phyloP scores from a whole-genome alignment of 2,113 vertebrate genomes.

The Aptenodytes patagonicus region DNA sequence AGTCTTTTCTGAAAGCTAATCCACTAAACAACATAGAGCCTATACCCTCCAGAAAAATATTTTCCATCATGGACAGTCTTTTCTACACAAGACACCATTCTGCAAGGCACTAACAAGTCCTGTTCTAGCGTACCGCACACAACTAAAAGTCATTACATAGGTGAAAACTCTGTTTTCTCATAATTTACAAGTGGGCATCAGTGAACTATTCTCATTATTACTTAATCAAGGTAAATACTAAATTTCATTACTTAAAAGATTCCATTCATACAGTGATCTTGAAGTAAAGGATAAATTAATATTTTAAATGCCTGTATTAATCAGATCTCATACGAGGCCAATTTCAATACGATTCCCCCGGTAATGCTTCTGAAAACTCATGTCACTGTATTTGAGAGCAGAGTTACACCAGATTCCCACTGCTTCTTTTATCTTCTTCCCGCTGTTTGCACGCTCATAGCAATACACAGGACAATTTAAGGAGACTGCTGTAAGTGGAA shows the following conservation, averaged over 20 bases:
- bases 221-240: not conserved
- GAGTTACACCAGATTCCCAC: not conserved
- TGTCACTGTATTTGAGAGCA: not conserved
- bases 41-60: not conserved
- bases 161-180: not conserved
- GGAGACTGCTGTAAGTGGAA: not conserved
- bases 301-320: not conserved
- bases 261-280: not conserved
- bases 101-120: not conserved
- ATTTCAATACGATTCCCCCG: not conserved
- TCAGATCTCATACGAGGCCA: not conserved
- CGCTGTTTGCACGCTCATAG: not conserved
- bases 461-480: not conserved
- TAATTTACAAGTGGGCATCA: not conserved
- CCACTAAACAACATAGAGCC: not conserved
- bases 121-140: not conserved
- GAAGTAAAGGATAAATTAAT: not conserved
- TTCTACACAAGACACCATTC: not conserved
- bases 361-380: not conserved
- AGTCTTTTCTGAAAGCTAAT: not conserved
- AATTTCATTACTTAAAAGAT: not conserved
- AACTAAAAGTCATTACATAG: not conserved
- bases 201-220: not conserved
- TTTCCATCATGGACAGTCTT: not conserved
- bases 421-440: not conserved